phyloP scores from a whole-genome alignment of 2,888 invertebrate species.

The Palloptera scutellata region DNA sequence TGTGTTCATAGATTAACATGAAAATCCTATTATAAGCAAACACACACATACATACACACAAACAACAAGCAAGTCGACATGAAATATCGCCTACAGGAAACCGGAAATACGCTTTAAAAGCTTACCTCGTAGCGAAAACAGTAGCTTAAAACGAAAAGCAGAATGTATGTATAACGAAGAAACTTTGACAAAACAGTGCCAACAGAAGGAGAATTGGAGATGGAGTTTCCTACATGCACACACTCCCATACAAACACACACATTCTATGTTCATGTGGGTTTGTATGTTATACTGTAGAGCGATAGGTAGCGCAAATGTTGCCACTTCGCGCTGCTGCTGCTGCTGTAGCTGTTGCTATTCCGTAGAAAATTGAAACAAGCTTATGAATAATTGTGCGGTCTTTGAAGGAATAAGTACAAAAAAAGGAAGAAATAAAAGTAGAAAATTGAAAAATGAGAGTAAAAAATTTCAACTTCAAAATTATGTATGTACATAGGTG shows the following conservation, averaged over 20 bases:
- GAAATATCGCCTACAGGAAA: neutral
- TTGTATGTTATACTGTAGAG: too few relatives aligned
- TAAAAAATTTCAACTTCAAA: too few relatives aligned
- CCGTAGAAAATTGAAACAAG: neutral
- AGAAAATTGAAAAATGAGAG: too few relatives aligned
- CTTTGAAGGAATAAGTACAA: neutral
- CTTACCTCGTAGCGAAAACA: neutral
- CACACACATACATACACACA: too few relatives aligned
- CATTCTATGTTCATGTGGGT: too few relatives aligned
- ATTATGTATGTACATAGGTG: neutral
- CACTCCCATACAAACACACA: neutral
- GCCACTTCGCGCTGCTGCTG: neutral
- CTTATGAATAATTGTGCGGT: neutral
- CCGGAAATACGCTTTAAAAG: slow-evolving; percentile 3
- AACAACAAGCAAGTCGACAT: too few relatives aligned
- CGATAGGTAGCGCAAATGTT: neutral
- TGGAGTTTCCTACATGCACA: neutral
- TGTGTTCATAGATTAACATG: too few relatives aligned
- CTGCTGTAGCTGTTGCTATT: neutral
- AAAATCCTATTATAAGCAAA: too few relatives aligned
- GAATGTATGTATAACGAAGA: neutral
- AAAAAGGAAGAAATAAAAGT: too few relatives aligned
- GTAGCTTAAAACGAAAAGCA: neutral
- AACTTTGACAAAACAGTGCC: neutral
- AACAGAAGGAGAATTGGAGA: neutral